A percentile compares a stretch with the other conserved stretches of the same genome.
These are phyloP conservation scores for Glandiceps talaboti DNA, from an alignment of 53 echinoderm and acorn worm species.

Conservation along the genomic window DNA sequence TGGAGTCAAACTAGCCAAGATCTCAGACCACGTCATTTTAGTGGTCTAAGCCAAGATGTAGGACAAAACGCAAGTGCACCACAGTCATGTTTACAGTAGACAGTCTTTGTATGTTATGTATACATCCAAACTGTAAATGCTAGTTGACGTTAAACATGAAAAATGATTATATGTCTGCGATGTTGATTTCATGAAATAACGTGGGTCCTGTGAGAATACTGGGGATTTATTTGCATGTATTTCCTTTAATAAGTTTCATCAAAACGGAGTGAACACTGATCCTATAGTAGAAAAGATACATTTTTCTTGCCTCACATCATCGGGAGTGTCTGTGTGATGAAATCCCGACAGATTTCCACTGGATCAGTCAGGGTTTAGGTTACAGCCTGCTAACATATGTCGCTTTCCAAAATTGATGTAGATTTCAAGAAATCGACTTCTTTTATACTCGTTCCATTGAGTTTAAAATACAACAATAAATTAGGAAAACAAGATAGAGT, in stretches of 20 bases:
- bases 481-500: background rate
- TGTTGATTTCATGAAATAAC: background rate
- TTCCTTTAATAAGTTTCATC: background rate
- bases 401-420: background rate
- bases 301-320: background rate
- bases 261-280: background rate
- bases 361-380: background rate
- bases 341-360: background rate
- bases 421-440: background rate
- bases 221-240: background rate
- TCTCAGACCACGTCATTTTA: too few species aligned
- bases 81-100: too few species aligned
- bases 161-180: too few species aligned
- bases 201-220: background rate
- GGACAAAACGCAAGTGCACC: too few species aligned
- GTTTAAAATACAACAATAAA: background rate
- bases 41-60: too few species aligned
- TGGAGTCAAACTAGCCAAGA: too few species aligned
- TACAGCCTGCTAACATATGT: background rate
- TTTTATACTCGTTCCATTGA: background rate
- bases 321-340: background rate
- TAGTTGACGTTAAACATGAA: too few species aligned
- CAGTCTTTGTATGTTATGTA: too few species aligned
- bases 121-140: too few species aligned
- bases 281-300: background rate